phyloP scores from a whole-genome alignment of 1,140 invertebrate genomes.

The Drosophila sproati region DNA sequence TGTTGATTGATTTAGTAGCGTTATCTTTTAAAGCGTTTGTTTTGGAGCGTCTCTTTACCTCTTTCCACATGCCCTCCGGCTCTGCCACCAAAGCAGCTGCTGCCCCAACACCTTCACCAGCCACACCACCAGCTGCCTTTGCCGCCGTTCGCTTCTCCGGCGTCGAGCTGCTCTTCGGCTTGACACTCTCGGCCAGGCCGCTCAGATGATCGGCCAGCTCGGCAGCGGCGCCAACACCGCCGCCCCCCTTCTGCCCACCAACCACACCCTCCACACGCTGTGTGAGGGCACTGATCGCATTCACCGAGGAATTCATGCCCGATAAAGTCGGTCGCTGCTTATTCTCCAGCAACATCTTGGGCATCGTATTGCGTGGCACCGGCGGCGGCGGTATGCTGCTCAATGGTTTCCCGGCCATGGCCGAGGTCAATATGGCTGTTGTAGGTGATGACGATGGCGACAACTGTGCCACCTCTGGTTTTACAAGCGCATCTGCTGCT shows the following conservation, averaged over 20 bases:
- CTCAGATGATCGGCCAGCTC: slow-evolving; percentile 79
- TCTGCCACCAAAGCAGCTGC: slow-evolving; percentile 75
- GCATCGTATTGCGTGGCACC: slow-evolving; percentile 86
- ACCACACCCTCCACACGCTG: slow-evolving; percentile 85
- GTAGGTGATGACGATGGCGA: slow-evolving; percentile 38
- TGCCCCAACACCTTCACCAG: slow-evolving; percentile 40
- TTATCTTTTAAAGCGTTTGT: slow-evolving; percentile 84
- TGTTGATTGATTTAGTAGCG: slow-evolving; percentile 79
- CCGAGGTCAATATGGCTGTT: slow-evolving; percentile 79
- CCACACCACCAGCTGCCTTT: slow-evolving; percentile 27
- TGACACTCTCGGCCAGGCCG: slow-evolving; percentile 78
- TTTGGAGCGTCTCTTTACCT: slow-evolving; percentile 87
- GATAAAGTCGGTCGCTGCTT: slow-evolving; percentile 54
- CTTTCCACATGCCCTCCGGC: slow-evolving; percentile 84
- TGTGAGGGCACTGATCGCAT: slow-evolving; percentile 73
- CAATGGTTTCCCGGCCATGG: slow-evolving; percentile 87
- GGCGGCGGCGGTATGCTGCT: slow-evolving; percentile 88
- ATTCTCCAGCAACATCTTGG: slow-evolving; percentile 67
- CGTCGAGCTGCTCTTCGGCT: slow-evolving; percentile 70
- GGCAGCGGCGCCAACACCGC: slow-evolving; percentile 59
- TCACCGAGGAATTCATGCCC: slow-evolving; percentile 62
- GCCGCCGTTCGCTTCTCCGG: slow-evolving; percentile 58
- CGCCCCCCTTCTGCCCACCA: slow-evolving; percentile 85
- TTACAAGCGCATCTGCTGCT: slow-evolving; percentile 20
- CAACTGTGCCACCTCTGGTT: slow-evolving; percentile 12